These are phyloP conservation scores for Chrysocyon brachyurus DNA, from an alignment of 2,797 vertebrate genomes.

Conservation along the genomic window DNA sequence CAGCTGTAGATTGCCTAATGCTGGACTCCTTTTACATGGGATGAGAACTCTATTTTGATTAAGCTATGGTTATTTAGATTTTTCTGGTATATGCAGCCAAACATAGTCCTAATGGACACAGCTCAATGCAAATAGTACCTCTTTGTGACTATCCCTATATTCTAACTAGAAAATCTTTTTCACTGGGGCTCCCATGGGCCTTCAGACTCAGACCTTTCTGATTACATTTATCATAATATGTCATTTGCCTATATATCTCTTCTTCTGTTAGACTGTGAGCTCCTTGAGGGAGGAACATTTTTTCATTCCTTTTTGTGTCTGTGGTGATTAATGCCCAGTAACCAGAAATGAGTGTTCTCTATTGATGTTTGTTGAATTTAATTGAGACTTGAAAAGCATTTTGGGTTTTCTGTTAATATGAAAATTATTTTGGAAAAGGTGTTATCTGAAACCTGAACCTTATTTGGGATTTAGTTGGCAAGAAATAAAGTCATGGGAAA, in stretches of 20 bases:
- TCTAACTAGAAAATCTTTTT: background rate
- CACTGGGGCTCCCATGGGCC: background rate
- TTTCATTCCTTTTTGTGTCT: background rate
- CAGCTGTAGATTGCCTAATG: background rate
- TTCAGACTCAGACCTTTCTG: background rate
- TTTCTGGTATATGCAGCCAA: background rate
- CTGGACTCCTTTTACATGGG: constrained; percentile 33
- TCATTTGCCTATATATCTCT: background rate
- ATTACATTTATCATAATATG: background rate
- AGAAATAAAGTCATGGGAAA: constrained; percentile 22
- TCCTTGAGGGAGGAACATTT: background rate
- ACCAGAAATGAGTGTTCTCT: background rate
- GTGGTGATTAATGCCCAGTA: background rate
- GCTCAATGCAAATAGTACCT: background rate
- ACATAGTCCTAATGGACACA: background rate
- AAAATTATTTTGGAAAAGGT: constrained; percentile 12
- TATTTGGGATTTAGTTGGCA: constrained; percentile 3
- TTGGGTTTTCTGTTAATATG: background rate
- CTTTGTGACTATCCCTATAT: background rate
- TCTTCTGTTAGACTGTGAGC: background rate
- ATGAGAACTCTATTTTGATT: constrained; percentile 3
- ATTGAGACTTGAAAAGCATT: constrained; percentile 18
- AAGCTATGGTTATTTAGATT: background rate
- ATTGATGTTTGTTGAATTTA: background rate
- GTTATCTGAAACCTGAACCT: background rate